phyloP scores from a whole-genome alignment of 1,140 invertebrate genomes.

The Caenorhabditis tropicalis region DNA sequence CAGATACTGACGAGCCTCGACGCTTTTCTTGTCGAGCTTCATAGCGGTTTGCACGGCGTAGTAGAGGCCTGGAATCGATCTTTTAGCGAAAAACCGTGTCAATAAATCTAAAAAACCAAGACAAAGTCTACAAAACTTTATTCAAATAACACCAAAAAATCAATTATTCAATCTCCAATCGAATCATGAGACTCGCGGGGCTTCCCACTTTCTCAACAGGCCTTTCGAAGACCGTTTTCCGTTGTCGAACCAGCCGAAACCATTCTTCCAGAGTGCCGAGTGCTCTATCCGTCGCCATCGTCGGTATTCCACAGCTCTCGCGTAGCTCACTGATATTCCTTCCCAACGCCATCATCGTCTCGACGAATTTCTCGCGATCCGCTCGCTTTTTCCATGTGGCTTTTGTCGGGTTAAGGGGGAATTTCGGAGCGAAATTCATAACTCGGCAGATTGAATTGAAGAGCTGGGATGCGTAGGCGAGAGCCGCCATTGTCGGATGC shows the following conservation, averaged over 20 bases:
- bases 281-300: background rate
- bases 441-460: background rate
- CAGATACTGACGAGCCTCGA: slow-evolving; percentile 76
- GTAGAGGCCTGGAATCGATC: slow-evolving; percentile 75
- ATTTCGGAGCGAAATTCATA: background rate
- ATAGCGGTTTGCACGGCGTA: slow-evolving; percentile 78
- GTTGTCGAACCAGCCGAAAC: background rate
- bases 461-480: background rate
- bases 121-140: too few species aligned
- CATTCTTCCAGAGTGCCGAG: slow-evolving; percentile 1
- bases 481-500: background rate
- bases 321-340: background rate
- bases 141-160: background rate
- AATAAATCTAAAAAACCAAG: too few species aligned
- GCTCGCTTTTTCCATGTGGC: background rate
- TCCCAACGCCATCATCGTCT: background rate
- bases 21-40: slow-evolving; percentile 76
- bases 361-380: background rate
- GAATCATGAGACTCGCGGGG: background rate
- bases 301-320: background rate
- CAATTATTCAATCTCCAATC: background rate
- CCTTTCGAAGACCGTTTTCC: background rate
- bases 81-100: too few species aligned
- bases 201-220: background rate
- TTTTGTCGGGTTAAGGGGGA: background rate